Conservation (phyloP, 2,797 vertebrate genomes). For the Dendrocincla fuliginosa region DNA sequence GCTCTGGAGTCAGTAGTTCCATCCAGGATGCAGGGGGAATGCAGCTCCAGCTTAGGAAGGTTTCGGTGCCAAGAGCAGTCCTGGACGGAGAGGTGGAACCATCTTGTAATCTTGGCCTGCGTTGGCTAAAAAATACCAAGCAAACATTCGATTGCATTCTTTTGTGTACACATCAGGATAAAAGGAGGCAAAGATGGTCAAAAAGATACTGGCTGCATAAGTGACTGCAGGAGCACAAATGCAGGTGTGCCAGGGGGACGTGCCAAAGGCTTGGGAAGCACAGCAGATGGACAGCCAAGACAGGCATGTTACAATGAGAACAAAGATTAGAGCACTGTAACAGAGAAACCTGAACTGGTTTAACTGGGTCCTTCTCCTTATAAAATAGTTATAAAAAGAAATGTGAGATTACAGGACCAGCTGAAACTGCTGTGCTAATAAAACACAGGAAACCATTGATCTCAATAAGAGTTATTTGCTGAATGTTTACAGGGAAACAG, state of each 20-base stretch:
- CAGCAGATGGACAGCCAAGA: neutral
- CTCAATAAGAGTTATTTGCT: neutral
- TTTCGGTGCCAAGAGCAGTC: neutral
- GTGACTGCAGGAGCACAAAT: neutral
- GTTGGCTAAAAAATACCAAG: neutral
- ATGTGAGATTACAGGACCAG: conserved; percentile 12
- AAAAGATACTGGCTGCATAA: neutral
- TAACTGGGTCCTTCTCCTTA: conserved; percentile 32
- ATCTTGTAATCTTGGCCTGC: neutral
- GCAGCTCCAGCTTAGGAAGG: rapidly evolving
- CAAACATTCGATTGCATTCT: neutral
- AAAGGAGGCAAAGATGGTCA: conserved; percentile 6
- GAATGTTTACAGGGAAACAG: neutral
- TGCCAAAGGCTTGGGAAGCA: neutral
- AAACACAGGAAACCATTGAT: conserved; percentile 40
- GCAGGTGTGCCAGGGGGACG: neutral
- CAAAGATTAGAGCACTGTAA: neutral
- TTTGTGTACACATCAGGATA: neutral
- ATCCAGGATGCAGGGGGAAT: rapidly evolving
- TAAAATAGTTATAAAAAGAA: conserved; percentile 60
- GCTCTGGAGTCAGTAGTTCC: neutral
- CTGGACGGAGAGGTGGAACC: neutral
- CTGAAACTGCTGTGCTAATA: neutral
- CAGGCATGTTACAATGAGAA: neutral
- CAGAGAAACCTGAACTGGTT: conserved; percentile 38